Base-by-base conservation (phyloP, 2,113 vertebrate genomes). In the Ictidomys tridecemlineatus region DNA sequence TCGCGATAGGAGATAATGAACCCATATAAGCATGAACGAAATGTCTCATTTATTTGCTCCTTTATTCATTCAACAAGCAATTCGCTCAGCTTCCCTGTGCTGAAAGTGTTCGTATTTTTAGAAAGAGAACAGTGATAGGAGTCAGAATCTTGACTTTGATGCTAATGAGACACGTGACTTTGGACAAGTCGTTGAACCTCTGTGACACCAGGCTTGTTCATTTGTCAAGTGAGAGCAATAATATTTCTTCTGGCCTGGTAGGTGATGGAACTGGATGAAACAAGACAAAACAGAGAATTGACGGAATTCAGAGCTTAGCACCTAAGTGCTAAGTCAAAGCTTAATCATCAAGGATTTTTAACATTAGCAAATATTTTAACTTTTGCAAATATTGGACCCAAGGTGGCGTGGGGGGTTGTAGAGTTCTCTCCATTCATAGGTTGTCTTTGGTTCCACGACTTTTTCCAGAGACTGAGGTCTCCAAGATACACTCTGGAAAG, bases 271-370 rank as follows among this genome's bases (percentile, higher is more conserved):
- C 13, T 39, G 20, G 39, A 67, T 72, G 48, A 37, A 93, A 79
- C 26, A 58, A 56, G 39, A 77, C 61, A 53, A 89, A 78, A 30
- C 13, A 76, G 13, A 89, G 69, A 85, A 39, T 45, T 56, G 28
- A n/a, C 8, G 17, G 69, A 34, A 12, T 10, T 37, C 1, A 4
- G 30, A 9, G 17, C 6, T 18, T 28, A 6, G 9, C 14, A 34
- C 0, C 0, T 3, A 24, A n/a, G n/a, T n/a, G n/a, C n/a, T n/a
- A n/a, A n/a, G 77, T 63, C 39, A 4, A 13, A n/a, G 65, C 24
- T 76, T 76, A 7, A 5, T 30, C 22, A 4, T 17, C 0, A 1
- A 26, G 39, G n/a, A 4, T 58, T 84, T 63, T 86, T 67, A 67
- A 48, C 0, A 14, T 39, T 58, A 45, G 70, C 4, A 48, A 74